Base-by-base conservation (phyloP, 2,113 vertebrate species). In the Suricata suricatta region DNA sequence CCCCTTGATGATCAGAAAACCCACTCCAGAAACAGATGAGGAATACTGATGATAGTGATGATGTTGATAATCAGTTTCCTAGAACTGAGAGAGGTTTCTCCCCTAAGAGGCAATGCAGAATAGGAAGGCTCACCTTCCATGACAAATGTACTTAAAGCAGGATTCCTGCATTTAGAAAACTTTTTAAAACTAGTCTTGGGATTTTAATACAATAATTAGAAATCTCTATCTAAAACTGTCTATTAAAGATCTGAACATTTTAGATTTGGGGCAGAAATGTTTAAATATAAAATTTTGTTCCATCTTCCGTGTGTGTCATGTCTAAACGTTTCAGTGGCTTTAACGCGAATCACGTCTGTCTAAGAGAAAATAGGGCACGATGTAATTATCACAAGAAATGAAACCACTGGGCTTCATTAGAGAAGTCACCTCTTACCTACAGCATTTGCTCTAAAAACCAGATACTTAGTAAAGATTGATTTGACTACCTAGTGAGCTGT, bases 391-490 rank as follows among this genome's bases (percentile, higher is more conserved):
- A 83, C 54, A 27, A 96, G 72, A 97, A 93, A 96, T 96, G 87
- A 93, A 96, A 88, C 63, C 60, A 88, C 79, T 52, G 76, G 54
- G 50, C 66, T 96, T 96, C 89, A 90, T 95, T 94, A 96, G 80
- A 88, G 69, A 88, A 92, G 16, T 93, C 87, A 72, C 86, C 50
- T 57, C 86, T 95, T 90, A 93, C 88, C 95, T 92, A 81, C n/a
- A 90, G 82, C 41, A 84, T 52, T 77, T 94, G 84, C 31, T 92
- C 97, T 97, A 85, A 96, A 96, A 96, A 93, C 41, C 80, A 88
- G 82, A 97, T 92, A 94, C 85, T 97, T 82, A 90, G 90, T 93
- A 90, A 97, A 97, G 84, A 92, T 74, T 93, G 74, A 97, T 97
- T 93, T 96, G 91, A 92, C 68, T 97, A 60, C 84, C 92, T 90